Conservation (phyloP, 1,140 invertebrate species). For the Euglossa dilemma region DNA sequence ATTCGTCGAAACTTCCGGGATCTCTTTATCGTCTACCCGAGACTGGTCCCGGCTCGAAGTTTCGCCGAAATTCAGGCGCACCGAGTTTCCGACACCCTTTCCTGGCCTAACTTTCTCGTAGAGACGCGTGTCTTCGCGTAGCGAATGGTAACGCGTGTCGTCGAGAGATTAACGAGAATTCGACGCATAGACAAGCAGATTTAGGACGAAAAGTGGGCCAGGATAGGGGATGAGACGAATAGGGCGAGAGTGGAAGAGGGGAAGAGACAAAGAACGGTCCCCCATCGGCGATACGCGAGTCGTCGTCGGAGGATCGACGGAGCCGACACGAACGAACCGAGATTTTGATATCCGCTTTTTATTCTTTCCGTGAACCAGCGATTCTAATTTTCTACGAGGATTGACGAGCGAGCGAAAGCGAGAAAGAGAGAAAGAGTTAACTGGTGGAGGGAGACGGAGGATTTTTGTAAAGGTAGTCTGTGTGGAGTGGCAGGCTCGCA, state of each 20-base stretch:
- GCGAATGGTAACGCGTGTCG: too few species aligned
- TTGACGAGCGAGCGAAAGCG: conserved; percentile 22
- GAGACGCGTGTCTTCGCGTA: too few species aligned
- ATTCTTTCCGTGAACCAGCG: conserved; percentile 64
- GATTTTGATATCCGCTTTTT: conserved; percentile 75
- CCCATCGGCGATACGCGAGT: not conserved
- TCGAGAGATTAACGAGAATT: too few species aligned
- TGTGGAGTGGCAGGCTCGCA: too few species aligned
- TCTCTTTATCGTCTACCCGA: too few species aligned
- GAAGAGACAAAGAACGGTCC: not conserved
- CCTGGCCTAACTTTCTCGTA: too few species aligned
- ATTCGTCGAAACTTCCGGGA: too few species aligned
- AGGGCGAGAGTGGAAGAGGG: too few species aligned
- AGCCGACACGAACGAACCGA: conserved; percentile 43
- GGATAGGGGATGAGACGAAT: too few species aligned
- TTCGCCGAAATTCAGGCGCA: not conserved
- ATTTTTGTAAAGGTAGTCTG: conserved; percentile 52
- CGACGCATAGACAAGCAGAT: too few species aligned
- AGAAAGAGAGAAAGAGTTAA: conserved; percentile 3
- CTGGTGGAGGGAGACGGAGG: conserved; percentile 3
- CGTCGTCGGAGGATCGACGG: not conserved
- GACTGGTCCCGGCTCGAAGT: not conserved
- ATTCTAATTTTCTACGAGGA: conserved; percentile 80
- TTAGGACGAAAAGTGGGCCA: too few species aligned
- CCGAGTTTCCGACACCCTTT: too few species aligned